A percentile compares a stretch with the other conserved stretches of the same genome.
Conservation (phyloP, 2,888 invertebrate species). For the Pristionchus entomophagus region DNA sequence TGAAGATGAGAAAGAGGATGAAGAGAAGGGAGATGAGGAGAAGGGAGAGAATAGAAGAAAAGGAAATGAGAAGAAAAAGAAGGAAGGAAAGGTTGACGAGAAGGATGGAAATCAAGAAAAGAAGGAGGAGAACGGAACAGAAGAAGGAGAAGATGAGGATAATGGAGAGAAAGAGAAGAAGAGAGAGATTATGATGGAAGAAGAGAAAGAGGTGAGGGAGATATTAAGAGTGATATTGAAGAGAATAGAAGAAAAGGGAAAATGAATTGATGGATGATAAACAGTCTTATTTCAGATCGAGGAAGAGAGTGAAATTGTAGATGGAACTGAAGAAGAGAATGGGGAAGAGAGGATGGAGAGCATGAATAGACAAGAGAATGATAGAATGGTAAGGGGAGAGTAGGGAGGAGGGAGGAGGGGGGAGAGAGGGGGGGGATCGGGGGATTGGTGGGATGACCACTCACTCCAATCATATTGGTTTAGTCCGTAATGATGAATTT, state of each 20-base stretch:
- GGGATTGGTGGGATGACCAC: too few species aligned
- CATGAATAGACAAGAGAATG: conserved; percentile 34
- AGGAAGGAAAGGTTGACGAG: conserved; percentile 56
- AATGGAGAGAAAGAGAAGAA: conserved; percentile 53
- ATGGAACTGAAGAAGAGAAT: conserved; percentile 63
- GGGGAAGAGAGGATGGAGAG: conserved; percentile 55
- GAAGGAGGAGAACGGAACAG: too few species aligned
- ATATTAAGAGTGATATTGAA: conserved; percentile 52
- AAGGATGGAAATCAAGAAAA: conserved; percentile 64
- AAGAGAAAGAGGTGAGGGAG: conserved; percentile 50
- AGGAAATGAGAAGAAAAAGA: conserved; percentile 53
- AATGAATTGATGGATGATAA: conserved; percentile 57
- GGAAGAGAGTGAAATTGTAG: conserved; percentile 35
- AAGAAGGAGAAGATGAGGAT: conserved; percentile 57
- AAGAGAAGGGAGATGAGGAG: conserved; percentile 55
- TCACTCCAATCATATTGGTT: too few species aligned
- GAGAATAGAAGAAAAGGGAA: conserved; percentile 51
- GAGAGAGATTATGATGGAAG: conserved; percentile 45
- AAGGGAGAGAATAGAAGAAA: background rate
- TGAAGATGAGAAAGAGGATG: conserved; percentile 47
- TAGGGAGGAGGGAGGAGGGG: background rate
- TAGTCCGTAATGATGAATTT: too few species aligned
- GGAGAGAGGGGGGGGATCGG: background rate
- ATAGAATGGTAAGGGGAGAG: conserved; percentile 15
- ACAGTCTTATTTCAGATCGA: conserved; percentile 35